Conservation (phyloP, 2,888 invertebrate species). For the Scaptomyza caliginosa region DNA sequence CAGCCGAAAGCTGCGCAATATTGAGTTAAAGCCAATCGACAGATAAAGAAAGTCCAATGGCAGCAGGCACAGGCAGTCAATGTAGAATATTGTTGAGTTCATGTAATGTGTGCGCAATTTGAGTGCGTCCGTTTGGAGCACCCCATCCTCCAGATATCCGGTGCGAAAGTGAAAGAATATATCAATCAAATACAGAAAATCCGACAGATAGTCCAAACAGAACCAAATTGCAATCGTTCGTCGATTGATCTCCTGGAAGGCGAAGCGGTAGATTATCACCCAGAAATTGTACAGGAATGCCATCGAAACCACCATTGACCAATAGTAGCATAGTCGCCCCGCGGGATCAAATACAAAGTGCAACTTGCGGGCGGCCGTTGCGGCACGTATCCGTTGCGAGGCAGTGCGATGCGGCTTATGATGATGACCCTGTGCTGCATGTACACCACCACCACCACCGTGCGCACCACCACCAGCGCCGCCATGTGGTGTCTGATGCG, state of each 20-base stretch:
- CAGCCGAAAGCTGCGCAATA: constrained; percentile 96
- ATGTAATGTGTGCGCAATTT: constrained; percentile 98
- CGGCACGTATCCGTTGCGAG: constrained; percentile 82
- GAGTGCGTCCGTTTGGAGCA: constrained; percentile 96
- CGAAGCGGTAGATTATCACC: constrained; percentile 99
- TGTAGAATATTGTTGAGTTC: constrained; percentile 98
- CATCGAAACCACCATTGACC: constrained; percentile 98
- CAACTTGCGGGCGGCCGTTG: constrained; percentile 87
- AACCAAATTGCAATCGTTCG: constrained; percentile 97
- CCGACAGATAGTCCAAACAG: constrained; percentile 97
- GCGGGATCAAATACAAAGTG: constrained; percentile 99
- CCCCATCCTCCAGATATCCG: constrained; percentile 98
- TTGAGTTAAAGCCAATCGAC: constrained; percentile 98
- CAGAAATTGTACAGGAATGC: constrained; percentile 98
- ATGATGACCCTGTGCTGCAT: constrained; percentile 58
- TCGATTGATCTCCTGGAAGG: constrained; percentile 98
- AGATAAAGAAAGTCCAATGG: constrained; percentile 99
- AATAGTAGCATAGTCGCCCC: constrained; percentile 97
- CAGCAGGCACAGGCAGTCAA: constrained; percentile 98
- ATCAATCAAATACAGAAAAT: constrained; percentile 97
- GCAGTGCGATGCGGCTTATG: constrained; percentile 81
- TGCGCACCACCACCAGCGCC: constrained; percentile 32
- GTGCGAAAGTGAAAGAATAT: constrained; percentile 99
- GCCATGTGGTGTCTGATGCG: constrained; percentile 64
- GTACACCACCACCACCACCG: constrained; percentile 19